Evolutionary conservation across 2,113 vertebrate species (phyloP).

Genomic region (Takifugu flavidus): DNA sequence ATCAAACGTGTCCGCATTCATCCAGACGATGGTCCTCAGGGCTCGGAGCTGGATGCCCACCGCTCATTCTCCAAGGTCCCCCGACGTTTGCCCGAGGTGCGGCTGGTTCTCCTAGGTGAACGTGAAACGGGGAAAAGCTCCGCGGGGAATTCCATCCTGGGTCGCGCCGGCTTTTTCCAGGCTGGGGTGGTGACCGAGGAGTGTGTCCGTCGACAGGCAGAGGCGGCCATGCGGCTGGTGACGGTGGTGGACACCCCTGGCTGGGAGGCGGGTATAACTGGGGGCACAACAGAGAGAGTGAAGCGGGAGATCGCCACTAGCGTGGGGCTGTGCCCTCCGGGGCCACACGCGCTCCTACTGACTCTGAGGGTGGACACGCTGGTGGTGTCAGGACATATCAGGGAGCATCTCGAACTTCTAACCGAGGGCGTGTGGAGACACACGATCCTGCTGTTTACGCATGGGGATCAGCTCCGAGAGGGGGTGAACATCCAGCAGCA

Average conservation of each 20-base stretch:
- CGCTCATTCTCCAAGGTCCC: conserved; percentile 64
- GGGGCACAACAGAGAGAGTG: conserved; percentile 66
- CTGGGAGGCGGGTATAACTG: conserved; percentile 67
- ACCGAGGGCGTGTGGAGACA: conserved; percentile 71
- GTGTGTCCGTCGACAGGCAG: conserved; percentile 62
- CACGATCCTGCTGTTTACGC: conserved; percentile 67
- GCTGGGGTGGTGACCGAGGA: conserved; percentile 62
- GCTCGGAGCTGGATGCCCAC: conserved; percentile 50
- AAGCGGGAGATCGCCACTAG: conserved; percentile 64
- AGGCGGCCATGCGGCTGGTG: conserved; percentile 59
- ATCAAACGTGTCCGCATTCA: not conserved
- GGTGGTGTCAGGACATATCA: conserved; percentile 48
- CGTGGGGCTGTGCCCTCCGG: conserved; percentile 64
- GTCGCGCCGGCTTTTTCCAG: conserved; percentile 42
- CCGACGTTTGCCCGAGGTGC: conserved; percentile 62
- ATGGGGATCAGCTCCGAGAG: conserved; percentile 70
- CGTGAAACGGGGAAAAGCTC: conserved; percentile 76
- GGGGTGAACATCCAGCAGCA: conserved; percentile 72
- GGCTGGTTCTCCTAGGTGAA: conserved; percentile 73
- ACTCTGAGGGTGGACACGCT: conserved; percentile 66
- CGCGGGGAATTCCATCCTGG: conserved; percentile 67
- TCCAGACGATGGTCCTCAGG: conserved; percentile 56
- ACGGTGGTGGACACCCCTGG: conserved; percentile 74
- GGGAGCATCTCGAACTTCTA: conserved; percentile 69
- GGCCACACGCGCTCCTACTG: conserved; percentile 71